Percentiles rank a stretch among this genome's conserved stretches.
phyloP scores from a whole-genome alignment of 2,888 invertebrate species.

The Phortica okadai region DNA sequence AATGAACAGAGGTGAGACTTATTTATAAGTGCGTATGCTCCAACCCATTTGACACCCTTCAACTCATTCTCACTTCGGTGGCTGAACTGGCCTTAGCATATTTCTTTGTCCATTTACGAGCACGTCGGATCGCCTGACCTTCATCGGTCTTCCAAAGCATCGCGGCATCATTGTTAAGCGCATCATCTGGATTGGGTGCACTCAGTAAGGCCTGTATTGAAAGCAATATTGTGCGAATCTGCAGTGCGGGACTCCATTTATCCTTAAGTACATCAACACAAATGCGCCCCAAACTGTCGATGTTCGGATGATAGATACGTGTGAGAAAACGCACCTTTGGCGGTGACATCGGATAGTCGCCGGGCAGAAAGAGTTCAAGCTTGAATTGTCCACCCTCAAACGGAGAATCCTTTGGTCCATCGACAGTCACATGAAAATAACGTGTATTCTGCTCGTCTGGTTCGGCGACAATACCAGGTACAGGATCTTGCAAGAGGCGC shows the following conservation, averaged over 20 bases:
- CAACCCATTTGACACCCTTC: no score
- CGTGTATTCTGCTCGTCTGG: slow-evolving; percentile 96
- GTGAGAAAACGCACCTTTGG: slow-evolving; percentile 99
- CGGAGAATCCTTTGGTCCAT: slow-evolving; percentile 94
- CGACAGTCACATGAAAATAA: slow-evolving; percentile 97
- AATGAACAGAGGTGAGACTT: no score
- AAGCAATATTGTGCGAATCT: slow-evolving; percentile 97
- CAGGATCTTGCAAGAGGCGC: slow-evolving; percentile 95
- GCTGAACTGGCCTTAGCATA: slow-evolving; percentile 79
- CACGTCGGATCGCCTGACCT: slow-evolving; percentile 94
- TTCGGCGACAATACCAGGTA: slow-evolving; percentile 95
- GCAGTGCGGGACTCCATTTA: slow-evolving; percentile 98
- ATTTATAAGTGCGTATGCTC: no score
- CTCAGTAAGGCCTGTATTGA: slow-evolving; percentile 98
- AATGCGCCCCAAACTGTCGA: slow-evolving; percentile 98
- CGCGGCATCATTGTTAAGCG: slow-evolving; percentile 97
- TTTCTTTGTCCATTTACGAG: slow-evolving; percentile 94
- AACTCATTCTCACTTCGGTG: no score
- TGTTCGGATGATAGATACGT: slow-evolving; percentile 99
- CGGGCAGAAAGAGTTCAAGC: slow-evolving; percentile 97
- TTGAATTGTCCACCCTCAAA: slow-evolving; percentile 98
- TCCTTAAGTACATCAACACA: slow-evolving; percentile 98
- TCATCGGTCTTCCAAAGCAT: slow-evolving; percentile 99
- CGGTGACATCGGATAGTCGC: slow-evolving; percentile 99
- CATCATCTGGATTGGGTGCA: slow-evolving; percentile 99